These are phyloP conservation scores for Pterostichus madidus DNA, from an alignment of 2,888 invertebrate species.

Conservation along the genomic window DNA sequence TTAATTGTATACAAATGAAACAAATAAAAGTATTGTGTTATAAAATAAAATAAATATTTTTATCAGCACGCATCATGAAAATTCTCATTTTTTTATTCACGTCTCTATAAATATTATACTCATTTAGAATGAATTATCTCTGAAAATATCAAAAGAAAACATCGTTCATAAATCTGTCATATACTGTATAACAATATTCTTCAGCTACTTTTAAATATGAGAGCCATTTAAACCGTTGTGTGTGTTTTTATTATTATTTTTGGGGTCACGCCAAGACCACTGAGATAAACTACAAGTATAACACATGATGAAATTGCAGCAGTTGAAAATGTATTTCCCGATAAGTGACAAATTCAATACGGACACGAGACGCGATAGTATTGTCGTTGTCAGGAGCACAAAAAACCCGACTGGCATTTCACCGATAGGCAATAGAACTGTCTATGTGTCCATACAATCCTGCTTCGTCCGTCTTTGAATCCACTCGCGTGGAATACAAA, in stretches of 20 bases:
- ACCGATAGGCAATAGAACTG: background rate
- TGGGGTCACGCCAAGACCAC: background rate
- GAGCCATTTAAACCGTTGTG: background rate
- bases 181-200: no score
- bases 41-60: no score
- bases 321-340: background rate
- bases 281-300: background rate
- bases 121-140: no score
- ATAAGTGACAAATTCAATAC: conserved; percentile 37
- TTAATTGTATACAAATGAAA: no score
- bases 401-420: no score
- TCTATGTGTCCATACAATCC: background rate
- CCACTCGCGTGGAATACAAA: conserved; percentile 19
- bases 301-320: conserved; percentile 18
- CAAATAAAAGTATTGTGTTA: no score
- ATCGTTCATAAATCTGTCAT: no score
- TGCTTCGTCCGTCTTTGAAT: background rate
- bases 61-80: no score
- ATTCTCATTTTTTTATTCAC: no score
- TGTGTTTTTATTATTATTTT: conserved; percentile 20
- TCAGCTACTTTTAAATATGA: no score
- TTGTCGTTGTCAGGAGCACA: conserved; percentile 15
- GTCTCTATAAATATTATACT: no score
- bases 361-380: background rate
- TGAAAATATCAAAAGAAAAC: no score